phyloP scores from a whole-genome alignment of 2,797 vertebrate genomes.

The Lepilemur septentrionalis region DNA sequence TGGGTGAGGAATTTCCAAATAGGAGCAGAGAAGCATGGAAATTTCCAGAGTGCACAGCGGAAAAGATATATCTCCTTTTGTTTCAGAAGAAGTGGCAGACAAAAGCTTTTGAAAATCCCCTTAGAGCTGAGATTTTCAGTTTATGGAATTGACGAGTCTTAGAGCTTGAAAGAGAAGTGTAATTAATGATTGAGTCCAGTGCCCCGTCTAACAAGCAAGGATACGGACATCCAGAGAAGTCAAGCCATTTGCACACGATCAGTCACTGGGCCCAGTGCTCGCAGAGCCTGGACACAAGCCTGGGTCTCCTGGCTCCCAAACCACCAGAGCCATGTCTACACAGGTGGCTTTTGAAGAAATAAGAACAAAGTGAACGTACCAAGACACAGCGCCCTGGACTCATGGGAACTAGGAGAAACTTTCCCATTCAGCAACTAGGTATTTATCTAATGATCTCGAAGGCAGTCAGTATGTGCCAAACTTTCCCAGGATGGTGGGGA shows the following conservation, averaged over 20 bases:
- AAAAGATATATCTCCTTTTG: constrained; percentile 1
- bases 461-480: not conserved
- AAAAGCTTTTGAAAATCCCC: not conserved
- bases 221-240: not conserved
- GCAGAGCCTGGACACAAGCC: not conserved
- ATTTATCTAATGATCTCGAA: constrained; percentile 13
- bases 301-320: not conserved
- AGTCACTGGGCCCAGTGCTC: not conserved
- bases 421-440: not conserved
- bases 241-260: not conserved
- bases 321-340: not conserved
- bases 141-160: not conserved
- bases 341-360: not conserved
- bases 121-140: not conserved
- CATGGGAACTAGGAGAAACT: not conserved
- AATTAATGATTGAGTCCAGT: not conserved
- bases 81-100: not conserved
- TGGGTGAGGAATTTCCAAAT: not conserved
- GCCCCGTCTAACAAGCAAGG: not conserved
- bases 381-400: not conserved
- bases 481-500: not conserved
- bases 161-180: not conserved
- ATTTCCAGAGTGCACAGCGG: not conserved
- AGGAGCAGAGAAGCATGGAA: not conserved
- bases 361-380: not conserved